A percentile compares a stretch with the other conserved stretches of the same genome.
Evolutionary conservation across 2,888 invertebrate genomes (phyloP).

Genomic region (Tridacna crocea): DNA sequence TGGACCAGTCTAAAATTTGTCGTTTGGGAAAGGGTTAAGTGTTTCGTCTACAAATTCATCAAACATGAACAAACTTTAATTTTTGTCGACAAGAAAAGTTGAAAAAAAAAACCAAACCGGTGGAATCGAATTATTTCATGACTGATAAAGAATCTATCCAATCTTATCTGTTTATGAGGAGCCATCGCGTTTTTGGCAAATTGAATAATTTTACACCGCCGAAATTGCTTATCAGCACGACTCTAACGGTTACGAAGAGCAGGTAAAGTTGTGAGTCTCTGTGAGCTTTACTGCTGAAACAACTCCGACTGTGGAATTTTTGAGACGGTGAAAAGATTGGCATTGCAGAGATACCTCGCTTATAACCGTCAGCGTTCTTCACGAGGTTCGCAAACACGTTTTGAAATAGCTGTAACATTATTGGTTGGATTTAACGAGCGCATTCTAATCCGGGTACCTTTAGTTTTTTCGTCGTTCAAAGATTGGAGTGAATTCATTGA

Average conservation of each 20-base stretch:
- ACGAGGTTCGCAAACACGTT: slow-evolving; percentile 24
- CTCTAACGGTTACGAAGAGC: background rate
- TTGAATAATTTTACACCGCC: background rate
- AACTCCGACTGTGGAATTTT: background rate
- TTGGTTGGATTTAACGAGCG: slow-evolving; percentile 49
- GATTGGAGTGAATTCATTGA: slow-evolving; percentile 43
- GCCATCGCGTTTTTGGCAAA: background rate
- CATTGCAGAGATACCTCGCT: background rate
- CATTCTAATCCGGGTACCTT: slow-evolving; percentile 36
- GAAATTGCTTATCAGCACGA: slow-evolving; percentile 8
- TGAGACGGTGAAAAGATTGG: background rate
- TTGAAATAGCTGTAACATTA: slow-evolving; percentile 34
- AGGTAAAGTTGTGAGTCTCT: slow-evolving; percentile 3
- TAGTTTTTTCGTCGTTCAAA: background rate
- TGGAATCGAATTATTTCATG: no score
- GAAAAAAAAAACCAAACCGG: no score
- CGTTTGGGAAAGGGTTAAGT: no score
- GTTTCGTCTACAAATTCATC: no score
- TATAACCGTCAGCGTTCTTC: background rate
- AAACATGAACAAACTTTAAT: no score
- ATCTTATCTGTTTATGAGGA: no score
- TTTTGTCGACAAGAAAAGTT: no score
- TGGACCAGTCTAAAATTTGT: no score
- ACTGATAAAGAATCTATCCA: no score
- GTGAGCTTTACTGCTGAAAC: background rate